Base-by-base conservation (phyloP, 2,797 vertebrate species). In the Galagoides demidoff region DNA sequence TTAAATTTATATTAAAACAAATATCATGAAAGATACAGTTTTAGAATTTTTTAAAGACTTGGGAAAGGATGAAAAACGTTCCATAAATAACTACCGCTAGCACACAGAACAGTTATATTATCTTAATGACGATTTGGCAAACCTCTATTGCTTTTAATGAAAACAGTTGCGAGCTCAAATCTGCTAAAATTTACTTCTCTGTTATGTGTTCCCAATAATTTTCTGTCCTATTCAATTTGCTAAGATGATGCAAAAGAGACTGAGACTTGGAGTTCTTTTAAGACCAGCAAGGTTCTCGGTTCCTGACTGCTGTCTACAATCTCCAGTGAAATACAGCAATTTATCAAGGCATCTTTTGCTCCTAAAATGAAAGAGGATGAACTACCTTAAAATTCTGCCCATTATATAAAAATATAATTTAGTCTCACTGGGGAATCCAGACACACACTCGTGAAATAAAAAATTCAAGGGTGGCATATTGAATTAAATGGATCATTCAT, bases 151-250 rank as follows among this genome's bases (percentile, higher is more conserved):
- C 19, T 86, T 89, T 95, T 86, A 82, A 94, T 86, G 39, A 59
- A 94, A 96, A 92, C 13, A 14, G 31, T 14, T 95, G 55, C 13
- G 73, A 96, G 14, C n/a, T 61, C 31, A 90, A 81, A 88, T 89
- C 73, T 88, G 64, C 3, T 94, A 90, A 92, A 77, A 49, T 57
- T 43, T 57, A 76, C 14, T 66, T 95, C 27, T 68, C 8, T 93
- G 23, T 90, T 91, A 61, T 63, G 37, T 84, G 95, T 95, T 95
- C 39, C 14, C 78, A 89, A 94, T 96, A 96, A 96, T 94, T 95
- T 79, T 94, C 31, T 90, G 27, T 37, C 39, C 49, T 74, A 81
- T 52, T 59, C 29, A 89, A 39, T n/a, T 64, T 84, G 59, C 25
- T 94, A 39, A 95, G 52, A 14, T 81, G 43, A 68, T 31, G 29